Conservation (phyloP, 2,888 invertebrate species). For the Sinopyrophorus schimmeli region DNA sequence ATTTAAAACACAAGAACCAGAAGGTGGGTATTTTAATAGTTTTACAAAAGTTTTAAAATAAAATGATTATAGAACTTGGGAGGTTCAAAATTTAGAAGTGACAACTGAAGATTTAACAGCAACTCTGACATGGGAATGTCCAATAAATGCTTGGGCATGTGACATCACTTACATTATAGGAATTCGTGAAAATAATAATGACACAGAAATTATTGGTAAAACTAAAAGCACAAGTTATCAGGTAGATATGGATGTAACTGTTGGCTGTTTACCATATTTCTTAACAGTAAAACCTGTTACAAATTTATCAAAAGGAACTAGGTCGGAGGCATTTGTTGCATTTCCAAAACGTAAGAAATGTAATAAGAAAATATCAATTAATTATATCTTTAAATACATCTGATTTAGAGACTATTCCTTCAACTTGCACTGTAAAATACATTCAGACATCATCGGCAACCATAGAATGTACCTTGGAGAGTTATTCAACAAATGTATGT, state of each 20-base stretch:
- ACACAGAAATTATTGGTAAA: background rate
- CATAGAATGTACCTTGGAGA: conserved; percentile 18
- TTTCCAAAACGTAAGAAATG: too few species aligned
- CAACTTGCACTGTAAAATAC: conserved; percentile 1
- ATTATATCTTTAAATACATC: too few species aligned
- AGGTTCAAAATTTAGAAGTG: background rate
- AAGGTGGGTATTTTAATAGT: conserved; percentile 8
- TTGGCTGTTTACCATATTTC: too few species aligned
- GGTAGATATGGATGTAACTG: background rate
- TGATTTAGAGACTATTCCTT: conserved; percentile 24
- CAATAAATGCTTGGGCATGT: conserved; percentile 5
- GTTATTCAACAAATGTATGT: conserved; percentile 21
- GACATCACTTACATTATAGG: background rate
- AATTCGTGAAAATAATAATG: background rate
- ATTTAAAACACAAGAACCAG: background rate
- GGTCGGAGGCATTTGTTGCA: too few species aligned
- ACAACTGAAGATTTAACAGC: background rate
- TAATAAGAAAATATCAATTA: conserved; percentile 8
- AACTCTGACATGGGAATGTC: conserved; percentile 5
- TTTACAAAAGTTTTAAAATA: background rate
- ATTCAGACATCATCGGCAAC: conserved; percentile 7
- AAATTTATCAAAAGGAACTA: too few species aligned
- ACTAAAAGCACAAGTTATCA: background rate
- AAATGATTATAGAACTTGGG: background rate
- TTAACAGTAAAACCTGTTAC: too few species aligned